phyloP scores from a whole-genome alignment of 2,113 vertebrate species.

The Albula glossodonta region DNA sequence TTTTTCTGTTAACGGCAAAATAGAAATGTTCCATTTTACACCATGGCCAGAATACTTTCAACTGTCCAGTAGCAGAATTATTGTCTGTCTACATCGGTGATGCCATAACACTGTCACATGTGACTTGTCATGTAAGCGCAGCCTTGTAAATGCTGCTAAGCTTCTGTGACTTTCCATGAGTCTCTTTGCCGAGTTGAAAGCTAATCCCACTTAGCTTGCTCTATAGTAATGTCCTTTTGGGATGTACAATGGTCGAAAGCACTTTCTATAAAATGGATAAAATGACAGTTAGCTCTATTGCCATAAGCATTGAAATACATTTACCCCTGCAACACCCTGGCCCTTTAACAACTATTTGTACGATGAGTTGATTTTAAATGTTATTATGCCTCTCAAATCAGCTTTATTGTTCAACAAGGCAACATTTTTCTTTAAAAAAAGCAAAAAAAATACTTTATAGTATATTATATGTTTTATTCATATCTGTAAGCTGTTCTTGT shows the following conservation, averaged over 20 bases:
- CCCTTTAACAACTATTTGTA: background rate
- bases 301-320: background rate
- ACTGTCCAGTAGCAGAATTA: background rate
- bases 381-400: background rate
- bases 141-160: slow-evolving; percentile 49
- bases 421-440: slow-evolving; percentile 40
- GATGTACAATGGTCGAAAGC: slow-evolving; percentile 40
- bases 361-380: background rate
- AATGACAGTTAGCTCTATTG: slow-evolving; percentile 34
- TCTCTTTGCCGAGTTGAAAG: slow-evolving; percentile 38
- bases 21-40: slow-evolving; percentile 22
- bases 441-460: background rate
- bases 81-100: background rate
- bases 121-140: slow-evolving; percentile 1
- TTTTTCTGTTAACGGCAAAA: slow-evolving; percentile 31
- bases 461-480: too few relatives aligned
- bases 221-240: slow-evolving; percentile 29
- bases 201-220: slow-evolving; percentile 57
- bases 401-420: background rate
- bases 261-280: slow-evolving; percentile 41
- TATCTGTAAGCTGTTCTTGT: too few relatives aligned
- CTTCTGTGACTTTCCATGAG: slow-evolving; percentile 43
- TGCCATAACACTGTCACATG: background rate
- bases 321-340: background rate
- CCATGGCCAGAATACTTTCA: slow-evolving; percentile 19